Conservation (phyloP, 2,113 vertebrate species). For the Leucoraja erinaceus region DNA sequence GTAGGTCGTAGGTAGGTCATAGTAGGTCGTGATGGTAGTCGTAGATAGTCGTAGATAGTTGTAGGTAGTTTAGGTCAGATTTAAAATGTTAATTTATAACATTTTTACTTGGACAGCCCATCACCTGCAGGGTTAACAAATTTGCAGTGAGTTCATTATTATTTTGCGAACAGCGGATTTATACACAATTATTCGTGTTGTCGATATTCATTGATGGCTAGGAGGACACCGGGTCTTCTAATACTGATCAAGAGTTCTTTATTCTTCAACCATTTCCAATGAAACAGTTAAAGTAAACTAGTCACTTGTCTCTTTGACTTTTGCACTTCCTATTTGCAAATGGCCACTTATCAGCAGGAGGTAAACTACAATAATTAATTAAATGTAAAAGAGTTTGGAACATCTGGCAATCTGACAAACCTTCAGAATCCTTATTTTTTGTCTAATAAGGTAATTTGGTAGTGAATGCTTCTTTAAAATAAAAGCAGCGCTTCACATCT, state of each 20-base stretch:
- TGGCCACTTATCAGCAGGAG: background rate
- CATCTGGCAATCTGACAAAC: background rate
- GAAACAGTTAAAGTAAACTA: background rate
- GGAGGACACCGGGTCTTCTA: background rate
- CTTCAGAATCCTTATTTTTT: no score
- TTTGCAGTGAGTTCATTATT: background rate
- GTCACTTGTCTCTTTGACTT: background rate
- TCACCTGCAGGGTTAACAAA: background rate
- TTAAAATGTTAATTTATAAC: no score
- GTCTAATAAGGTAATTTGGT: no score
- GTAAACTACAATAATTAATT: background rate
- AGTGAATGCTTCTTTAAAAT: no score
- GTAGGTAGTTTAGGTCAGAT: no score
- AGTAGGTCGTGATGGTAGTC: no score
- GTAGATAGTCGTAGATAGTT: no score
- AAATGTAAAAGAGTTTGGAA: background rate
- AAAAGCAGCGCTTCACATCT: no score
- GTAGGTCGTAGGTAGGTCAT: no score
- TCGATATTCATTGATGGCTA: no score
- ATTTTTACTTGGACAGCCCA: no score
- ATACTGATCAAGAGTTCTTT: background rate
- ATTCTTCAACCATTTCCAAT: background rate
- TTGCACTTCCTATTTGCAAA: no score
- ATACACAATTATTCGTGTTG: background rate
- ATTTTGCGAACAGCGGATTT: background rate